phyloP scores from a whole-genome alignment of 1,140 invertebrate genomes.

The Dryas iulia region DNA sequence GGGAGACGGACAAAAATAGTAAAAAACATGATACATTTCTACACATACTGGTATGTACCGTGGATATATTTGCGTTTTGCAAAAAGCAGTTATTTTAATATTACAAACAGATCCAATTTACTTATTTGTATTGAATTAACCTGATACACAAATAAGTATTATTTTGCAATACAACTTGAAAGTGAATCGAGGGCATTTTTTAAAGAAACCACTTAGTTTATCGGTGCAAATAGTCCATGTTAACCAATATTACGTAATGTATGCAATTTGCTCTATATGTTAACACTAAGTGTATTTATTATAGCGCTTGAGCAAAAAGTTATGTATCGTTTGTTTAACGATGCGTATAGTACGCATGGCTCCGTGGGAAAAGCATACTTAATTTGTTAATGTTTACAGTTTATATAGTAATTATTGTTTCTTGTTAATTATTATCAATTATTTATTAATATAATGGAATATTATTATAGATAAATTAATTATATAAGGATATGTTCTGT shows the following conservation, averaged over 20 bases:
- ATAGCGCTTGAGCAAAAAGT: slow-evolving; percentile 15
- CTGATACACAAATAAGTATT: background rate
- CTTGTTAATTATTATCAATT: background rate
- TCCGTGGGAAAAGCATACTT: slow-evolving; percentile 24
- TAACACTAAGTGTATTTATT: background rate
- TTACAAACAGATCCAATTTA: too few species aligned
- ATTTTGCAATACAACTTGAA: background rate
- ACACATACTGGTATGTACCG: background rate
- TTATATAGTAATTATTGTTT: background rate
- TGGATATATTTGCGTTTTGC: too few species aligned
- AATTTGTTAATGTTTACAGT: slow-evolving; percentile 4
- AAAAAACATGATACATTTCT: background rate
- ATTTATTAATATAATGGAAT: background rate
- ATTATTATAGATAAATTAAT: background rate
- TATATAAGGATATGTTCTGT: background rate
- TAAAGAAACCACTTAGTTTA: background rate
- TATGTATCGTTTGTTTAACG: slow-evolving; percentile 19
- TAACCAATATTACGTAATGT: slow-evolving; percentile 5
- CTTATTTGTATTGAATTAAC: background rate
- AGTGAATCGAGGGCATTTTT: background rate
- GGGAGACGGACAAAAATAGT: too few species aligned
- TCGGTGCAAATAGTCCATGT: background rate
- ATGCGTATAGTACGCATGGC: slow-evolving; percentile 23
- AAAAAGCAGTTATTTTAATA: too few species aligned
- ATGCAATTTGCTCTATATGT: background rate